Base-by-base conservation (phyloP, 2,113 vertebrate species). In the Stomatorhinus ivindoensis region DNA sequence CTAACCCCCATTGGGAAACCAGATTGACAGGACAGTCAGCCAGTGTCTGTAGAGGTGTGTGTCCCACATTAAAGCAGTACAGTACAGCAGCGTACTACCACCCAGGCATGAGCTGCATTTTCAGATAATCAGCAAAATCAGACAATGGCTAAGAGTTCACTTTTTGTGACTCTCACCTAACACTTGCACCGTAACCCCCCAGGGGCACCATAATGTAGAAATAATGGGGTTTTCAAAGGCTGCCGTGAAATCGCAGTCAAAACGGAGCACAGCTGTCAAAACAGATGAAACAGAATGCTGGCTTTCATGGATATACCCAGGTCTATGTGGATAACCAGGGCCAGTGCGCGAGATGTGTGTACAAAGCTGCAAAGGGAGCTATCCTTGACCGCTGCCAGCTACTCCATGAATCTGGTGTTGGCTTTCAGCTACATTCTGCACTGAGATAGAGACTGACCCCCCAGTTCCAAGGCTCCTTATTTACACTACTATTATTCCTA, bases 381-480 rank as follows among this genome's bases (percentile, higher is more conserved):
- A 47, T 65, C 42, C 85, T 73, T 82, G 88, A 85, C 90, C 19
- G 5, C 8, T 90, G 90, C n/a, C 82, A 82, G 88, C 85, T 86
- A 90, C 86, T 53, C 88, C 2, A 46, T 88, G 90, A 90, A 89
- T 92, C 89, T 48, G 48, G 86, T 69, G 6, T 93, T 91, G 50
- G 82, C 21, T 92, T 91, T 87, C 92, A 90, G 31, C 86, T 27
- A 47, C 82, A 91, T 73, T 89, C 88, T 92, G n/a, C 76, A 46
- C 48, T 10, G 48, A 76, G 9, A n/a, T 48, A 55, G 5, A 46
- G 58, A 35, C 13, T 48, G n/a, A 1, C 3, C 27, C 35, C n/a
- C 27, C 24, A 27, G 85, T 69, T 86, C 35, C 19, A n/a, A 13
- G 19, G 17, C 50, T n/a, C 17, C 90, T 48, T 58, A 17, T 46